Evolutionary conservation across 2,113 vertebrate genomes (phyloP).

Genomic region (Dendrocopos noguchii): DNA sequence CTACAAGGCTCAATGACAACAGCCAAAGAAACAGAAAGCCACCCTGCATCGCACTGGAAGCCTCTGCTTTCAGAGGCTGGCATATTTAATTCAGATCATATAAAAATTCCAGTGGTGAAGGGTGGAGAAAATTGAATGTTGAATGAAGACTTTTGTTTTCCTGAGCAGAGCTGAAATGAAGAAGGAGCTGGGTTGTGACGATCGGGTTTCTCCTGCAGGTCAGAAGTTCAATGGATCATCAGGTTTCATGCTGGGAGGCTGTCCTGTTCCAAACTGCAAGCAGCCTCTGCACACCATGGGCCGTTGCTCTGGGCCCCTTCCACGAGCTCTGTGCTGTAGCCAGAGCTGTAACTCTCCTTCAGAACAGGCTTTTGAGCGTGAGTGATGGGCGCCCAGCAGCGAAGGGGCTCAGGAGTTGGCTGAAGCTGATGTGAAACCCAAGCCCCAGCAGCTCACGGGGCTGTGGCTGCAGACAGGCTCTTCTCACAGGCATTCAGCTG

Average conservation of each 20-base stretch:
- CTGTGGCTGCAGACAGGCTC: background rate
- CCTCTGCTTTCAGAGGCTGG: background rate
- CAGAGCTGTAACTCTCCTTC: background rate
- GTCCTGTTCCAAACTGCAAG: conserved; percentile 19
- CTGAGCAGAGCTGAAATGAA: conserved; percentile 25
- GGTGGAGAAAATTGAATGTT: background rate
- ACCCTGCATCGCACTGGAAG: background rate
- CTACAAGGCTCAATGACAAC: background rate
- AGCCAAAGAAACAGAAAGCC: background rate
- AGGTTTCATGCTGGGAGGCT: conserved; percentile 40
- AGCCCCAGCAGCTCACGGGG: background rate
- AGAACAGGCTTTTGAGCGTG: background rate
- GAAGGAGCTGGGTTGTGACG: background rate
- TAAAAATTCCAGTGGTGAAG: conserved; percentile 44
- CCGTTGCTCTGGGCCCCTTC: background rate
- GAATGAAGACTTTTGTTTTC: conserved; percentile 49
- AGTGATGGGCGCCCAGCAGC: background rate
- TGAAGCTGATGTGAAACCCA: background rate
- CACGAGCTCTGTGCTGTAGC: background rate
- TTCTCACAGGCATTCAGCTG: background rate
- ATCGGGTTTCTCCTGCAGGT: conserved; percentile 53
- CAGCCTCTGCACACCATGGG: background rate
- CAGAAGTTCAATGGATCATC: conserved; percentile 47
- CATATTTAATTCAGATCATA: background rate
- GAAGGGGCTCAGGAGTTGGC: background rate